Evolutionary conservation across 1,140 invertebrate genomes (phyloP).

Genomic region (Odontomachus brunneus): DNA sequence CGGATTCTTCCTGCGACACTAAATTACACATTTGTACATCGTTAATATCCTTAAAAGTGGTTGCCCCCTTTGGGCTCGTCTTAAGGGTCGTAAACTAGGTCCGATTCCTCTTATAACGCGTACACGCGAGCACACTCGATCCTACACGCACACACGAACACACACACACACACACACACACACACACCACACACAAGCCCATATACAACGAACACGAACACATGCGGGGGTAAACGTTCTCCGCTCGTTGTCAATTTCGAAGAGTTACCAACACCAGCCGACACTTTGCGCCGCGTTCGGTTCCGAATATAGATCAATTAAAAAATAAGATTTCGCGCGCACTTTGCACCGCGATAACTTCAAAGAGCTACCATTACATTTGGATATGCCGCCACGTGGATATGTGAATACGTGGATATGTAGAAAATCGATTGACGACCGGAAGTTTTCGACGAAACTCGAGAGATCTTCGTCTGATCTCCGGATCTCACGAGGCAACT

Average conservation of each 20-base stretch:
- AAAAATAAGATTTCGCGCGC: constrained; percentile 8
- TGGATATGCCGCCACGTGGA: constrained; percentile 29
- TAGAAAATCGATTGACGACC: constrained; percentile 2
- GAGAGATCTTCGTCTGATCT: constrained; percentile 24
- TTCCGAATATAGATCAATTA: constrained; percentile 1
- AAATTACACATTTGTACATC: constrained; percentile 81
- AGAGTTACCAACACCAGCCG: constrained; percentile 27
- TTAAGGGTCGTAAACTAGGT: constrained; percentile 58
- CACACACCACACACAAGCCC: constrained; percentile 5
- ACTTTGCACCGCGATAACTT: not conserved
- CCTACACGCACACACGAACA: not conserved
- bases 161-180: constrained; percentile 35
- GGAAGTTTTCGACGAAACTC: not conserved
- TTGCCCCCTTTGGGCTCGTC: constrained; percentile 41
- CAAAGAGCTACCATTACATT: constrained; percentile 10
- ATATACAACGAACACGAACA: constrained; percentile 29
- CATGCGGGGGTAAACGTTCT: constrained; percentile 9
- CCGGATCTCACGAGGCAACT: constrained; percentile 7
- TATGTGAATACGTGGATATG: constrained; percentile 13
- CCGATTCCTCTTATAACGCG: constrained; percentile 40
- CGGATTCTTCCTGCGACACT: constrained; percentile 75
- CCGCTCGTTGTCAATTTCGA: constrained; percentile 43
- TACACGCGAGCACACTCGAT: constrained; percentile 42
- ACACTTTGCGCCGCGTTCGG: constrained; percentile 13
- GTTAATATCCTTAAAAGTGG: constrained; percentile 72